phyloP scores from a whole-genome alignment of 1,140 invertebrate species.

The Bemisia tabaci region DNA sequence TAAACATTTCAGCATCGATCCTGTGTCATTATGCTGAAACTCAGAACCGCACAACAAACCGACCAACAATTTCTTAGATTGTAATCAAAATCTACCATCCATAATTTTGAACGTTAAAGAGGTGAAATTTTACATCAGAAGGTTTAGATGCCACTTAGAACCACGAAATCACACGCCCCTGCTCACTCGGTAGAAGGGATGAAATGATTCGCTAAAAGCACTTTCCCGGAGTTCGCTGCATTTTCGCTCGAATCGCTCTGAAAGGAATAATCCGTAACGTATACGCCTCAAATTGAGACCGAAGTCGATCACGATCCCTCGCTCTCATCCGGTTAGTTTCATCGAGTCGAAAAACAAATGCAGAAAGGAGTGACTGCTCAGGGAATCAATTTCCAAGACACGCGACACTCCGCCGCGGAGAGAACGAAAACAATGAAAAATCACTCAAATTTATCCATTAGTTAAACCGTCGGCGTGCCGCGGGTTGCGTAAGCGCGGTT shows the following conservation, averaged over 20 bases:
- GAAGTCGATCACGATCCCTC: background rate
- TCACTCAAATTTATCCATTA: background rate
- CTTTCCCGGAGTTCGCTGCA: no score
- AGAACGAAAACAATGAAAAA: background rate
- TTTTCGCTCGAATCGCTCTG: background rate
- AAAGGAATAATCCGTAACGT: background rate
- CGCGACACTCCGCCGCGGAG: background rate
- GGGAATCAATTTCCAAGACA: background rate
- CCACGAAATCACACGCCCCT: no score
- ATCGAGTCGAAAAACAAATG: background rate
- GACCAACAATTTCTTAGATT: no score
- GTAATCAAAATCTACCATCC: no score
- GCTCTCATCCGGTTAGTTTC: background rate
- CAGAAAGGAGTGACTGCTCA: background rate
- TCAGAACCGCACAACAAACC: no score
- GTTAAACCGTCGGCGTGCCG: background rate
- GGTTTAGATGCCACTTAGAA: no score
- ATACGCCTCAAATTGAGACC: background rate
- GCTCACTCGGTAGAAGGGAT: no score
- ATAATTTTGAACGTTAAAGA: no score
- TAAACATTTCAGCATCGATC: no score
- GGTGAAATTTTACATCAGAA: no score
- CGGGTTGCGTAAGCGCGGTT: background rate
- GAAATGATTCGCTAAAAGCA: no score
- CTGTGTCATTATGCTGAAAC: no score